Evolutionary conservation across 2,797 vertebrate species (phyloP), one percentile per base, ranked within the genome.

Genomic region (Pipistrellus pipistrellus): DNA sequence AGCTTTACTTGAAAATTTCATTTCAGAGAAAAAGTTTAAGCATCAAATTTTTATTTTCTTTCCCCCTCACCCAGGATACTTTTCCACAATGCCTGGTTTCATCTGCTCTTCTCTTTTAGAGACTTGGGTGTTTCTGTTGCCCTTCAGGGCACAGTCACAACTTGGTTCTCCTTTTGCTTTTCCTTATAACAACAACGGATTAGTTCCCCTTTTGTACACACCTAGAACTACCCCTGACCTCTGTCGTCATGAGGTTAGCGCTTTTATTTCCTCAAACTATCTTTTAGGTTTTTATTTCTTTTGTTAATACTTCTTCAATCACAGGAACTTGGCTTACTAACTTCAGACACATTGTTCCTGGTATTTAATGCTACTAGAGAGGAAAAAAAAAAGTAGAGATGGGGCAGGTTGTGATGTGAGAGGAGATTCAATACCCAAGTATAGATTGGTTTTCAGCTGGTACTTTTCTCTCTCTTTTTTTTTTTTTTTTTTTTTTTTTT

Each of bases 181-280:
- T 86, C 85, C 68, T 82, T 53, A 10, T 55, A 86, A 72, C 27
- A 44, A 85, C 14, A 73, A 35, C 17, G 20, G 21, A 57, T 30
- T 59, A 68, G 44, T 81, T 89, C 71, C 41, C 55, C 48, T 81
- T 93, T 82, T 66, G 6, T 10, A 66, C 78, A 59, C 66, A 71
- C 64, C 88, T 69, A 73, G 69, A 93, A 84, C 73, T 69, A 41
- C 71, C 13, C 8, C 41, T 85, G 87, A 93, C 64, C 66, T 82
- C 89, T 93, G 68, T 81, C 7, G 1, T 77, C 82, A 72, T 41
- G 27, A 76, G 18, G n/a, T 81, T 62, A 93, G 72, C 17, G 14
- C 66, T 89, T 90, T 59, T 80, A 73, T 90, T 87, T 93, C 68
- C 48, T 95, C 90, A 80, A 87, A 87, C 55, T 88, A 13, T 25